Base-by-base conservation (phyloP, 1,140 invertebrate genomes). In the Penaeus vannamei region DNA sequence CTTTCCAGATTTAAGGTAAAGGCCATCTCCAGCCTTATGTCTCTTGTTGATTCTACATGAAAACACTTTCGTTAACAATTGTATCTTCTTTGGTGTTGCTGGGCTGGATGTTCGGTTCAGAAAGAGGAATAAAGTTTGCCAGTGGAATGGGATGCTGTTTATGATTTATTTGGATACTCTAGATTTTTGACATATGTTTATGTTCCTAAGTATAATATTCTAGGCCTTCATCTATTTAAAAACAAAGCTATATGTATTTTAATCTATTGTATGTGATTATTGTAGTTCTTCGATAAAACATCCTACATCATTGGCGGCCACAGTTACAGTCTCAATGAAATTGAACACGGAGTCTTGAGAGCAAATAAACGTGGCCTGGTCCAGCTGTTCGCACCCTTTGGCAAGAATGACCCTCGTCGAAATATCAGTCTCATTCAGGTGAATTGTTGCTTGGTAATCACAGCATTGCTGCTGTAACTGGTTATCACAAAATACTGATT, bases 321-420 rank as follows among this genome's bases (percentile, higher is more conserved):
- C 36, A 42, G 26, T 32, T 91, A 84, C 69, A 85, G 89, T 62
- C 72, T 91, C n/a, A 91, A 91, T 77, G 91, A 91, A 23, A 91
- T 91, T 59, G 91, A 91, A 81, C 90, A 91, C 86, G 91, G 91
- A 46, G 66, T 91, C 5, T 61, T 91, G n/a, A 76, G 91, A 66
- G 87, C 69, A 14, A 91, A 91, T 64, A 86, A 81, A 29, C 46
- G 60, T 32, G 85, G 84, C 19, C 62, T 80, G 42, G 60, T 62
- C 46, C 90, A 89, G 60, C 84, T 91, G 29, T 91, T 87, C 72
- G 84, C 76, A 42, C 91, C 91, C n/a, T 91, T 91, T 85, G 77
- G 81, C 29, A 90, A 87, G 36, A 76, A 79, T 42, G 91, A 91
- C 60, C 85, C 88, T 85, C 80, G 90, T 22, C 66, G 59, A 0